A percentile compares a stretch with the other conserved stretches of the same genome.
phyloP scores from a whole-genome alignment of 2,797 vertebrate species.

The Sarcophilus harrisii region DNA sequence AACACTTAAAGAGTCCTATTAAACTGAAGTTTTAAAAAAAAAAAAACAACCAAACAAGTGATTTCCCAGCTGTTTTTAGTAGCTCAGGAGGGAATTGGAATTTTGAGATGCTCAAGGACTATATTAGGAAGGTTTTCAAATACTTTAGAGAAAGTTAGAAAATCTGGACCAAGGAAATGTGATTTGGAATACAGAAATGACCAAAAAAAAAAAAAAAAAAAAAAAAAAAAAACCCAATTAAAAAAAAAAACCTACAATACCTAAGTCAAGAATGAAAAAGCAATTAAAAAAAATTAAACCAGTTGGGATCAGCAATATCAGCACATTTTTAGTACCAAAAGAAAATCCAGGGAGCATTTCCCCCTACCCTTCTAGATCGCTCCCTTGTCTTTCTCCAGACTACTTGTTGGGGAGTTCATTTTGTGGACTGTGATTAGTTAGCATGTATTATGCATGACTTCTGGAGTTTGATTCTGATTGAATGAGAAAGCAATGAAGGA shows the following conservation, averaged over 20 bases:
- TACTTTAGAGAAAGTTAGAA: conserved; percentile 29
- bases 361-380: not conserved
- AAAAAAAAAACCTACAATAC: not conserved
- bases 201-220: not conserved
- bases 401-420: not conserved
- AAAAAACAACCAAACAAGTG: not conserved
- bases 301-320: not conserved
- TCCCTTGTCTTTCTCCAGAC: not conserved
- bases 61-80: not conserved
- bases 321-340: conserved; percentile 7
- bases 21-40: not conserved
- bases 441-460: conserved; percentile 47
- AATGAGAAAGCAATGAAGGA: conserved; percentile 62
- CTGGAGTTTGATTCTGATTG: conserved; percentile 72
- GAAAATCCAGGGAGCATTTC: not conserved
- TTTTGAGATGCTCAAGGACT: conserved; percentile 32
- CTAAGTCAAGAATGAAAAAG: conserved; percentile 13
- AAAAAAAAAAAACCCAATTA: not conserved
- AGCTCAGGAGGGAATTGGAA: not conserved
- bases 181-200: conserved; percentile 46
- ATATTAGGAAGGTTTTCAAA: conserved; percentile 6
- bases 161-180: conserved; percentile 33
- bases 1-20: not conserved
- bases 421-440: not conserved
- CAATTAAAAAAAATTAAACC: too few species aligned